A percentile compares a stretch with the other conserved stretches of the same genome.
These are phyloP conservation scores for Sparus aurata DNA, from an alignment of 2,797 vertebrate genomes.

Conservation along the genomic window DNA sequence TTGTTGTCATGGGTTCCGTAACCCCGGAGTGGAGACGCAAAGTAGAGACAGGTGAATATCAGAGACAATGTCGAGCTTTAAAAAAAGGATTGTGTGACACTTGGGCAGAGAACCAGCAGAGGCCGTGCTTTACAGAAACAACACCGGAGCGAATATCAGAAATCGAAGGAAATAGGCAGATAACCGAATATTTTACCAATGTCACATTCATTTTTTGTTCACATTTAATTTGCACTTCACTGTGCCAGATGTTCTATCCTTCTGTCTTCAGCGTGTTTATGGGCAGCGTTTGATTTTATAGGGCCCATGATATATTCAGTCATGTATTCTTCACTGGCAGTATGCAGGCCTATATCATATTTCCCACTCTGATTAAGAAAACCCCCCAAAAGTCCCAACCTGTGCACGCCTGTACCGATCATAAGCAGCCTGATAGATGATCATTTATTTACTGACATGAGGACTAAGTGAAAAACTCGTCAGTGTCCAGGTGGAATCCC, in stretches of 20 bases:
- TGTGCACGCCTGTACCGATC: too few species aligned
- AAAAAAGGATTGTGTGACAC: background rate
- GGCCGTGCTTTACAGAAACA: slow-evolving; percentile 22
- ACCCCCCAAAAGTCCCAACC: too few species aligned
- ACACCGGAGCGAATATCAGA: background rate
- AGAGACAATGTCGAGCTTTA: slow-evolving; percentile 12
- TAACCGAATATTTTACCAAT: background rate
- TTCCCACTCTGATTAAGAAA: background rate
- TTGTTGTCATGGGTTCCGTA: slow-evolving; percentile 87
- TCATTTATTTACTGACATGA: background rate
- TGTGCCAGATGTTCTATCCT: background rate
- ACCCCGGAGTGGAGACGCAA: slow-evolving; percentile 72
- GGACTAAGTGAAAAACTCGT: slow-evolving; percentile 57
- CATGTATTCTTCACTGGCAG: background rate
- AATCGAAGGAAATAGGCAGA: too few species aligned
- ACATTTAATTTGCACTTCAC: background rate
- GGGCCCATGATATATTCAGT: background rate
- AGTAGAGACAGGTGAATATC: slow-evolving; percentile 75
- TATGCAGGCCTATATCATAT: background rate
- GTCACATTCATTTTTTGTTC: background rate
- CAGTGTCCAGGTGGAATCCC: slow-evolving; percentile 76
- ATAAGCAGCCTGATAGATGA: background rate
- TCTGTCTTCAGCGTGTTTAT: background rate
- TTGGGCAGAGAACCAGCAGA: slow-evolving; percentile 17
- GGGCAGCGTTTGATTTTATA: background rate